Evolutionary conservation across 2,888 invertebrate genomes (phyloP), one percentile per base, ranked within the genome.

Genomic region (Dioctria rufipes): DNA sequence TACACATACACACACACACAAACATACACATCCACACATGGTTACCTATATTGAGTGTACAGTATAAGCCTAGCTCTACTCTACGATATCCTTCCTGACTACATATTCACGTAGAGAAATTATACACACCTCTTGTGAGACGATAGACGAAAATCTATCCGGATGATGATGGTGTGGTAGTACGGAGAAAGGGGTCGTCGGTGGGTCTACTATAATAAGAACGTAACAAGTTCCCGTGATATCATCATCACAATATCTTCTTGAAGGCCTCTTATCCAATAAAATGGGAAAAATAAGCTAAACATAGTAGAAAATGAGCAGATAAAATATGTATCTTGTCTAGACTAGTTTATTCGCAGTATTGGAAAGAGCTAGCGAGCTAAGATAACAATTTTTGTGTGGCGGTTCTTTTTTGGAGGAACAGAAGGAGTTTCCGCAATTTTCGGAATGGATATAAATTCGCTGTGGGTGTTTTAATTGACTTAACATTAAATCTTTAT

Each of bases 181-280:
- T 25, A 2, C 46, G 43, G 25, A 25, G 25, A 25, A 25, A 25
- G 39, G 61, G 63, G 46, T 49, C 25, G 2, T 25, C 63, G 42
- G 51, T 63, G 49, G 46, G 25, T 25, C 25, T 25, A 25, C 25
- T 25, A 25, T 25, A 25, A 25, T 25, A 77, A 63, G 77, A 63
- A 77, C 77, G 77, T 77, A 77, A 77, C 77, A 77, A 77, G 77
- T 77, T 77, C 63, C 77, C 63, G 77, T 77, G 77, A 77, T 77
- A 77, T 77, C 77, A 77, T 77, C 77, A 77, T 77, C 77, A 77
- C 77, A 77, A 77, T 77, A 77, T 77, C 77, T 77, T 77, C 63
- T 77, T 63, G 63, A 77, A 77, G 77, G 77, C 77, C 61, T 77
- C 63, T 77, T 77, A 77, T 77, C 77, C 77, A 77, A 77, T 77